These are phyloP conservation scores for Psophia crepitans DNA, from an alignment of 2,113 vertebrate genomes.

Conservation along the genomic window DNA sequence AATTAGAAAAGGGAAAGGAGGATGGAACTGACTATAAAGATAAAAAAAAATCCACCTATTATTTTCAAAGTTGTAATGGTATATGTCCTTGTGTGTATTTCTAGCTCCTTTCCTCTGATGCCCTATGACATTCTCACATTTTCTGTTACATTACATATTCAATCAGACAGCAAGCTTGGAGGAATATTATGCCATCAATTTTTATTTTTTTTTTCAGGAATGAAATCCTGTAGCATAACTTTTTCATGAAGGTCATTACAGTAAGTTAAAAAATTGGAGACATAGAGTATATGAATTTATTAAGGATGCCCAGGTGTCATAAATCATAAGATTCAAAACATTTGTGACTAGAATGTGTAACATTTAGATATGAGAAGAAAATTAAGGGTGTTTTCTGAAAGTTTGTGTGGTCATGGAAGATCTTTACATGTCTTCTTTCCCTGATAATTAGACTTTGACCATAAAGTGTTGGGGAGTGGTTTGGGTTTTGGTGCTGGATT, in stretches of 20 bases:
- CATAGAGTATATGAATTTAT: not conserved
- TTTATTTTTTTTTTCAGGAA: not conserved
- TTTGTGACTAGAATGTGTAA: not conserved
- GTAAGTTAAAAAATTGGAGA: not conserved
- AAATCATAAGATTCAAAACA: not conserved
- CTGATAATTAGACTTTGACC: not conserved
- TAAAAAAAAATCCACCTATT: not conserved
- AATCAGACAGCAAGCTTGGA: slow-evolving; percentile 16
- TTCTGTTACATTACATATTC: not conserved
- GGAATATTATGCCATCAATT: not conserved
- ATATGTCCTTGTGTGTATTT: not conserved
- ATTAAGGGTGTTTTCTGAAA: not conserved
- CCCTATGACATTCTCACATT: not conserved
- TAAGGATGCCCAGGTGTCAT: not conserved
- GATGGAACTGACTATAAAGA: slow-evolving; percentile 12
- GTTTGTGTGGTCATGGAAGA: not conserved
- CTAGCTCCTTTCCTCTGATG: not conserved
- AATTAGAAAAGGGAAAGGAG: slow-evolving; percentile 66
- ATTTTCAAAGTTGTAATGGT: slow-evolving; percentile 31
- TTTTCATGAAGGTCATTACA: not conserved
- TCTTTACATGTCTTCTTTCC: not conserved
- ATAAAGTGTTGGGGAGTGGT: rapidly evolving
- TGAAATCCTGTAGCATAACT: not conserved
- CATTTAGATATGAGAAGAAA: not conserved
- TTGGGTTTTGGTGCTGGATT: no score